Percentiles rank a stretch among this genome's conserved stretches.
Evolutionary conservation across 1,140 invertebrate genomes (phyloP).

Genomic region (Ooceraea biroi): DNA sequence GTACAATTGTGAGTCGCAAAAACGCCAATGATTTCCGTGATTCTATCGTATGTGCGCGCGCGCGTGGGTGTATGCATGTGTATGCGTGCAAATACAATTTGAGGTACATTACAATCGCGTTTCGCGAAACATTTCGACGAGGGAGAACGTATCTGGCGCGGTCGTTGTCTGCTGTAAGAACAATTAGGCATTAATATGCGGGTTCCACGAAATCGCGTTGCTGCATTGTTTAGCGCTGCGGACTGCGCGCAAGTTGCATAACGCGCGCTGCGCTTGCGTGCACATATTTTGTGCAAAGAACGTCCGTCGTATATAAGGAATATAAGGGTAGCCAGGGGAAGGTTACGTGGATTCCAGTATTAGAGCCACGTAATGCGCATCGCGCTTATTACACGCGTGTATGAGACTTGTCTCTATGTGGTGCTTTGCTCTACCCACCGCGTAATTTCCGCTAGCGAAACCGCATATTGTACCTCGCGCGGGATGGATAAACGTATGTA

Average conservation of each 20-base stretch:
- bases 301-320: not conserved
- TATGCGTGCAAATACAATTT: not conserved
- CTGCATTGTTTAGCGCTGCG: conserved; percentile 48
- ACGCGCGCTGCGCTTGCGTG: conserved; percentile 22
- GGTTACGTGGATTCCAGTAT: conserved; percentile 13
- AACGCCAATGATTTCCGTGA: not conserved
- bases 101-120: not conserved
- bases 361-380: conserved; percentile 48
- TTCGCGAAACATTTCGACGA: conserved; percentile 24
- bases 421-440: not conserved
- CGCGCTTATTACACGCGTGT: conserved; percentile 45
- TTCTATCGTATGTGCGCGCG: not conserved
- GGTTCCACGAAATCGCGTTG: conserved; percentile 43
- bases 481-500: conserved; percentile 3
- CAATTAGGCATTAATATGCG: conserved; percentile 49
- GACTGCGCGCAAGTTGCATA: conserved; percentile 30
- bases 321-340: not conserved
- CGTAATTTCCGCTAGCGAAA: conserved; percentile 49
- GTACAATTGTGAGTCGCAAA: not conserved
- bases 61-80: too few species aligned
- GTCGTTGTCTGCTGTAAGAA: conserved; percentile 31
- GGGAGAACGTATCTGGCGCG: not conserved
- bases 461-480: conserved; percentile 10
- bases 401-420: not conserved
- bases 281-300: conserved; percentile 43